Conservation (phyloP, 2,888 invertebrate species). For the Autographa gamma region DNA sequence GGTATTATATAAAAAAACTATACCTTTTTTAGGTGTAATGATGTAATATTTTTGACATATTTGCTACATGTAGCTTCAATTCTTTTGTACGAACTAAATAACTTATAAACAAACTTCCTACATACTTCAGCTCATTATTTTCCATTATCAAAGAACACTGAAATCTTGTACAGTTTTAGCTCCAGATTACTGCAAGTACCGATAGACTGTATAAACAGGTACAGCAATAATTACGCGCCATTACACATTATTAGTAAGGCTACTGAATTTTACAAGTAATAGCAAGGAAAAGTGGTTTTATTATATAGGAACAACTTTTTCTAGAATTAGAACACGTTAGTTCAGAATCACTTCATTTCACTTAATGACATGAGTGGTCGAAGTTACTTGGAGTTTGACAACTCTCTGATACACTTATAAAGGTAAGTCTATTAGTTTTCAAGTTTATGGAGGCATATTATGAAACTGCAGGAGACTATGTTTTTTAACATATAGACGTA, state of each 20-base stretch:
- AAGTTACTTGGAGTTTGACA: neutral
- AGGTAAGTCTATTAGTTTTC: too few species aligned
- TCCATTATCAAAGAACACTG: neutral
- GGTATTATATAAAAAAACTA: too few species aligned
- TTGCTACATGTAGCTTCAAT: too few species aligned
- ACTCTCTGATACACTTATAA: neutral
- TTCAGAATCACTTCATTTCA: neutral
- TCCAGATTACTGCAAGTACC: neutral
- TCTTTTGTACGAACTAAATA: too few species aligned
- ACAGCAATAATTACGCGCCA: conserved; percentile 42
- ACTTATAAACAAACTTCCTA: too few species aligned
- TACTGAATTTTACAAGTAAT: conserved; percentile 17
- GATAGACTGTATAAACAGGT: conserved; percentile 2
- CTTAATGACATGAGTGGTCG: neutral
- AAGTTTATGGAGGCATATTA: too few species aligned
- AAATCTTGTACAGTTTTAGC: neutral
- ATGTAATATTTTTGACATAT: too few species aligned
- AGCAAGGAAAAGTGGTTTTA: conserved; percentile 26
- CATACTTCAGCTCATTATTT: neutral
- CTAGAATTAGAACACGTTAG: conserved; percentile 27
- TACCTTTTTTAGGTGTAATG: too few species aligned
- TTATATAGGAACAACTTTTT: conserved; percentile 36
- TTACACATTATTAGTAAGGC: conserved; percentile 36
- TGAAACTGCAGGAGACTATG: too few species aligned
- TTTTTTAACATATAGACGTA: too few species aligned